phyloP scores from a whole-genome alignment of 1,140 invertebrate genomes.

The Drosophila funebris region DNA sequence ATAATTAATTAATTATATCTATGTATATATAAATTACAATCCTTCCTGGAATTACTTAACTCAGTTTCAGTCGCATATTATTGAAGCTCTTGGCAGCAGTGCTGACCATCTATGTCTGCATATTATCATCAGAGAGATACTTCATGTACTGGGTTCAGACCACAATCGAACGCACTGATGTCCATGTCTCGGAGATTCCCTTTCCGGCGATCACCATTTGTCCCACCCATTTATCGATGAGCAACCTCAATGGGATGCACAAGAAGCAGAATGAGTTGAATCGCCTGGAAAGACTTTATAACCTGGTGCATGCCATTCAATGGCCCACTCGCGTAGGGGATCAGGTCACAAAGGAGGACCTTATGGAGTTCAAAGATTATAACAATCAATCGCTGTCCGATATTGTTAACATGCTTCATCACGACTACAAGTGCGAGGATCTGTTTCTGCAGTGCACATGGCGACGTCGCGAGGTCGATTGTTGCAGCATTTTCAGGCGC shows the following conservation, averaged over 20 bases:
- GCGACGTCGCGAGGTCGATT: conserved; percentile 48
- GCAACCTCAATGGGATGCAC: background rate
- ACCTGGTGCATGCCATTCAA: conserved; percentile 40
- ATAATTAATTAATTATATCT: too few relatives aligned
- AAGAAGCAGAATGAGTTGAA: background rate
- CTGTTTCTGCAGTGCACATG: conserved; percentile 63
- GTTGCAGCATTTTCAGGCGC: conserved; percentile 53
- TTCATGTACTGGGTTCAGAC: conserved; percentile 75
- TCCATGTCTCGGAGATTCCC: conserved; percentile 69
- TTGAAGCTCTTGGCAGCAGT: conserved; percentile 20
- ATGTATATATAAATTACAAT: too few relatives aligned
- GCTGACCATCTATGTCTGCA: conserved; percentile 50
- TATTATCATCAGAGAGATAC: conserved; percentile 70
- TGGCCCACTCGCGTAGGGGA: conserved; percentile 12
- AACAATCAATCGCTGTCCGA: background rate
- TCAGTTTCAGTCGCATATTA: conserved; percentile 33
- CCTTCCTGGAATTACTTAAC: background rate
- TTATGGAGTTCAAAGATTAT: conserved; percentile 21
- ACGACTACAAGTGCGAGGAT: conserved; percentile 37
- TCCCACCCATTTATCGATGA: conserved; percentile 28
- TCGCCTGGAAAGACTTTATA: conserved; percentile 7
- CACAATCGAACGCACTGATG: conserved; percentile 69
- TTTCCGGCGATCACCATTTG: conserved; percentile 74
- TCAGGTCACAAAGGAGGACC: background rate
- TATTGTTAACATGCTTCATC: conserved; percentile 14